phyloP scores from a whole-genome alignment of 2,113 vertebrate genomes.

The Podocnemis expansa region DNA sequence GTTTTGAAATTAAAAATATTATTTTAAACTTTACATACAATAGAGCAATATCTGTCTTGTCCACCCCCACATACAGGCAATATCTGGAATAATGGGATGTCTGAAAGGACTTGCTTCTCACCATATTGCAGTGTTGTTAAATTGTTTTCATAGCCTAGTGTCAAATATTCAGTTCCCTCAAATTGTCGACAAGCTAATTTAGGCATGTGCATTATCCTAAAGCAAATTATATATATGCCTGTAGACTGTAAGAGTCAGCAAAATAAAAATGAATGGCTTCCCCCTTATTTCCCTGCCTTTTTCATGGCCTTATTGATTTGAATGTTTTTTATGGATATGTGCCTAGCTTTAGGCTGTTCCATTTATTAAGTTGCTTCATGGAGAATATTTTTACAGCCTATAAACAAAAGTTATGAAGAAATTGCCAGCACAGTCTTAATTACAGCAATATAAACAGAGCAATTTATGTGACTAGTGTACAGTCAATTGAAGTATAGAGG shows the following conservation, averaged over 20 bases:
- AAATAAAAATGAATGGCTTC: neutral
- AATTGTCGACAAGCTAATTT: neutral
- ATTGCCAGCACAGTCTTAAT: neutral
- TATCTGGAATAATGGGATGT: neutral
- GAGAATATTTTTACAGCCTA: neutral
- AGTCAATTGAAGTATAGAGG: neutral
- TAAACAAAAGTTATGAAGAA: neutral
- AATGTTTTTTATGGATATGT: neutral
- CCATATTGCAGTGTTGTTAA: neutral
- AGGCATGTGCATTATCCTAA: neutral
- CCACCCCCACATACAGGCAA: neutral
- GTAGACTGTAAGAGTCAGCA: neutral
- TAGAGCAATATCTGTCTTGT: neutral
- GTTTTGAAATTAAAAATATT: neutral
- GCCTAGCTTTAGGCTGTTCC: neutral
- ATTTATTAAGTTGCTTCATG: neutral
- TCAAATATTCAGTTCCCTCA: neutral
- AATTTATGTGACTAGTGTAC: neutral
- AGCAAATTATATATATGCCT: neutral
- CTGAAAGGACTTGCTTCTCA: neutral
- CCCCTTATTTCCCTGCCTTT: neutral
- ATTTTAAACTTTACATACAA: neutral
- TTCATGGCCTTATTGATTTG: neutral
- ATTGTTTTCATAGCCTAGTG: neutral
- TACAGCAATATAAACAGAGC: neutral